Percentiles rank a stretch among this genome's conserved stretches.
Conservation (phyloP, 2,888 invertebrate genomes). For the Taenaris catops region DNA sequence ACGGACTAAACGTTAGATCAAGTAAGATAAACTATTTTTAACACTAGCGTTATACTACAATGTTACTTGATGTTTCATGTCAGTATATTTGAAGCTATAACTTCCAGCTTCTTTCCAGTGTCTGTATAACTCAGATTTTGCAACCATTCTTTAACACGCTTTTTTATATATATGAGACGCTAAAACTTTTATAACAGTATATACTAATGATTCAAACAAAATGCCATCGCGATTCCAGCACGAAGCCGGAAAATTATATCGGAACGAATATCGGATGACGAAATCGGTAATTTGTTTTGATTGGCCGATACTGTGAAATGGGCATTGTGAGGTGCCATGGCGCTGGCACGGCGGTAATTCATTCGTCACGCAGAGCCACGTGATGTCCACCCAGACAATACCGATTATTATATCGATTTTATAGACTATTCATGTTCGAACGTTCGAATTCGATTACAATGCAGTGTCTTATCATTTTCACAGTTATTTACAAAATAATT, state of each 20-base stretch:
- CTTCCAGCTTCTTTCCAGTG: too few relatives aligned
- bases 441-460: slow-evolving; percentile 1
- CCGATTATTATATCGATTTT: slow-evolving; percentile 14
- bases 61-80: too few relatives aligned
- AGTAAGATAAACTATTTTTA: too few relatives aligned
- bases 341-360: slow-evolving; percentile 38
- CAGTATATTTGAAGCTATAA: too few relatives aligned
- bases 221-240: slow-evolving; percentile 35
- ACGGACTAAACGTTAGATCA: too few relatives aligned
- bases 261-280: slow-evolving; percentile 67
- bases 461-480: too few relatives aligned
- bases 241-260: slow-evolving; percentile 58
- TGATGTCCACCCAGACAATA: slow-evolving; percentile 30
- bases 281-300: slow-evolving; percentile 64
- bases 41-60: too few relatives aligned
- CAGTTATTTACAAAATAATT: slow-evolving; percentile 1
- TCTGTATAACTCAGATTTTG: too few relatives aligned
- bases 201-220: slow-evolving; percentile 3
- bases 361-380: slow-evolving; percentile 54
- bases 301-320: slow-evolving; percentile 58
- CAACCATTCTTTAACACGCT: too few relatives aligned
- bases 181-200: too few relatives aligned
- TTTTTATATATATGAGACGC: too few relatives aligned
- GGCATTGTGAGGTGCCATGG: slow-evolving; percentile 43
- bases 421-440: slow-evolving; percentile 5